A percentile compares a stretch with the other conserved stretches of the same genome.
Evolutionary conservation across 2,113 vertebrate genomes (phyloP).

Genomic region (Melanerpes aurifrons): DNA sequence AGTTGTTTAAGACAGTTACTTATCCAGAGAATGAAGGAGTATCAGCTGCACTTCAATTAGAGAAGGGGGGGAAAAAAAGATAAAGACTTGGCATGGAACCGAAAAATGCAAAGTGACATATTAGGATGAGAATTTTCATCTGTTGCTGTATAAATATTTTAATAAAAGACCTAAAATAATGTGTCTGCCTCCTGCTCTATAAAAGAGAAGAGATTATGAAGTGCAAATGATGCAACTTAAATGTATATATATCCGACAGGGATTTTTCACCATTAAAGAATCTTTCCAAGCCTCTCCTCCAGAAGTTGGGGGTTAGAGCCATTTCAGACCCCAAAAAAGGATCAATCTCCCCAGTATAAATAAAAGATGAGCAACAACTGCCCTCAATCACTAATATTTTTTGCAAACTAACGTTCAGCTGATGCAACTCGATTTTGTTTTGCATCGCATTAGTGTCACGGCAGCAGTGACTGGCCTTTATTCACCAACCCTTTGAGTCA

Average conservation of each 20-base stretch:
- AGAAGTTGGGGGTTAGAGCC: constrained; percentile 39
- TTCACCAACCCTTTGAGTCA: constrained; percentile 83
- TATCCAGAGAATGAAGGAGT: constrained; percentile 39
- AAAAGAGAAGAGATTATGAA: constrained; percentile 42
- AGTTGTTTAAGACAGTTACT: constrained; percentile 35
- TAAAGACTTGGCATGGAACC: constrained; percentile 55
- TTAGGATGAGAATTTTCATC: constrained; percentile 69
- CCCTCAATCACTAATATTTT: constrained; percentile 79
- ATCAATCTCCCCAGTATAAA: constrained; percentile 72
- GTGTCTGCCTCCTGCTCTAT: constrained; percentile 50
- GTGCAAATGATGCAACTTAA: constrained; percentile 50
- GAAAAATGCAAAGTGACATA: constrained; percentile 55
- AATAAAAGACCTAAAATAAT: constrained; percentile 70
- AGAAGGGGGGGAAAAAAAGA: not conserved
- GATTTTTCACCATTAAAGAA: constrained; percentile 59
- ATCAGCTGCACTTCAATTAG: constrained; percentile 28
- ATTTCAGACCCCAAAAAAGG: constrained; percentile 40
- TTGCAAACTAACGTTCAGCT: constrained; percentile 80
- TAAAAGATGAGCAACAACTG: constrained; percentile 78
- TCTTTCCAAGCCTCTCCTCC: constrained; percentile 12
- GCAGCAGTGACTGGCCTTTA: constrained; percentile 75
- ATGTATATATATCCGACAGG: constrained; percentile 37
- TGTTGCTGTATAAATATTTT: constrained; percentile 71
- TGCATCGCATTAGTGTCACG: constrained; percentile 80
- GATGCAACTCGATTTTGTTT: constrained; percentile 81